Evolutionary conservation across 2,113 vertebrate genomes (phyloP), one percentile per base, ranked within the genome.

Genomic region (Neodon shergylaensis): DNA sequence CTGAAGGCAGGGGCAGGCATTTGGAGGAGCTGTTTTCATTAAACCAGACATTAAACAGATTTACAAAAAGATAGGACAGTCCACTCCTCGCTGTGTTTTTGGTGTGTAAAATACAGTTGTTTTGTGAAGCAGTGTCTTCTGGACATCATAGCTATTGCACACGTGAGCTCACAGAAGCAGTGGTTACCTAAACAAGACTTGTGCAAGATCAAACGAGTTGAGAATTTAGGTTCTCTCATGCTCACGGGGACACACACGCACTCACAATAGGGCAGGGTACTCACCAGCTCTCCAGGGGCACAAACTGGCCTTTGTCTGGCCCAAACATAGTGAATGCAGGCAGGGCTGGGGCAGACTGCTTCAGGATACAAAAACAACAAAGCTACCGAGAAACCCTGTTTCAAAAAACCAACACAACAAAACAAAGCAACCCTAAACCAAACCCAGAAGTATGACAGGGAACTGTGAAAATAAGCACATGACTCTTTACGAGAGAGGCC

Each of bases 31-130:
- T 91, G 42, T 77, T 52, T 92, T 74, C 63, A n/a, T 91, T 81
- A 89, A 84, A 68, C 13, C 33, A 94, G 39, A 86, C 16, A 58
- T 81, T 65, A 73, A 78, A 96, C 61, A 78, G 39, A 74, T 63
- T 83, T 95, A 36, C 26, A 88, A 84, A 95, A 94, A 93, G 93
- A 63, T 42, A 70, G 83, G 92, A 90, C 42, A 87, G 63, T 88
- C 31, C 21, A 72, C 36, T 72, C 36, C 36, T 72, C 17, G 44
- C 47, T 95, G 4, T 58, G 65, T 52, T 95, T 92, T 54, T 76
- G 16, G 82, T 94, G 47, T 76, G 47, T 39, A 61, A 90, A 96
- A 85, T 88, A 78, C 4, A 91, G 49, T 58, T 84, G 11, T 72
- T 93, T 94, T 81, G 70, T 73, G 70, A 73, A 73, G 36, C 39